These are phyloP conservation scores for Ranitomeya imitator DNA, from an alignment of 2,113 vertebrate genomes.

Conservation along the genomic window DNA sequence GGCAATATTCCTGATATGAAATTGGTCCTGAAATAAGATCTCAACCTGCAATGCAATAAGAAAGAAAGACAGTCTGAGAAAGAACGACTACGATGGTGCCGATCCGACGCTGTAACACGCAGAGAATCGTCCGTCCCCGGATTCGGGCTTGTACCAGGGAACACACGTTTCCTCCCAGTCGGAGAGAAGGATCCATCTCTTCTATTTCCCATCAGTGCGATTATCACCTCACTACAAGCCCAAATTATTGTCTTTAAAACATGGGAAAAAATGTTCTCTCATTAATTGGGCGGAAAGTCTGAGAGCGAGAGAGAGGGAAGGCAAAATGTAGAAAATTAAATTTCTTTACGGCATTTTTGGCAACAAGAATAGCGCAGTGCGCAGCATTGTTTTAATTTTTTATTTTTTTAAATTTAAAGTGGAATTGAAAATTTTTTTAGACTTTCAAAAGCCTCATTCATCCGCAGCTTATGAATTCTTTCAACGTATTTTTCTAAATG, in stretches of 20 bases:
- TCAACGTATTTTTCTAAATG: no score
- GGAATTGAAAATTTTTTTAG: no score
- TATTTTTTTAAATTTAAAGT: no score
- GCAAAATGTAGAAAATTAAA: neutral
- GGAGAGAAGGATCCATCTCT: neutral
- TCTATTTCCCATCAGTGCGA: neutral
- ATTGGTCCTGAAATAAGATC: conserved; percentile 65
- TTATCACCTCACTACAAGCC: neutral
- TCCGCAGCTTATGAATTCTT: no score
- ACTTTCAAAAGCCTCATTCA: no score
- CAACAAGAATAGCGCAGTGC: neutral
- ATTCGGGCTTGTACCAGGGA: neutral
- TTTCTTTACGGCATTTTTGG: neutral
- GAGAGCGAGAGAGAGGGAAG: neutral
- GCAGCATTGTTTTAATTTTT: no score
- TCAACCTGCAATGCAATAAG: conserved; percentile 73
- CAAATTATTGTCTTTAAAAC: neutral
- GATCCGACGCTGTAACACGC: neutral
- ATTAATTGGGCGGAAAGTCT: neutral
- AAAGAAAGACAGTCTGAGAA: neutral
- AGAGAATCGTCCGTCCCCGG: neutral
- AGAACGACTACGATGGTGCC: neutral
- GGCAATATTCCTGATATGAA: conserved; percentile 65
- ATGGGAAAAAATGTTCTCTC: neutral
- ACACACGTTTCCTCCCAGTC: neutral